Percentiles rank a stretch among this genome's conserved stretches.
These are phyloP conservation scores for Apodemus agrarius DNA, from an alignment of 2,797 vertebrate species.

Conservation along the genomic window DNA sequence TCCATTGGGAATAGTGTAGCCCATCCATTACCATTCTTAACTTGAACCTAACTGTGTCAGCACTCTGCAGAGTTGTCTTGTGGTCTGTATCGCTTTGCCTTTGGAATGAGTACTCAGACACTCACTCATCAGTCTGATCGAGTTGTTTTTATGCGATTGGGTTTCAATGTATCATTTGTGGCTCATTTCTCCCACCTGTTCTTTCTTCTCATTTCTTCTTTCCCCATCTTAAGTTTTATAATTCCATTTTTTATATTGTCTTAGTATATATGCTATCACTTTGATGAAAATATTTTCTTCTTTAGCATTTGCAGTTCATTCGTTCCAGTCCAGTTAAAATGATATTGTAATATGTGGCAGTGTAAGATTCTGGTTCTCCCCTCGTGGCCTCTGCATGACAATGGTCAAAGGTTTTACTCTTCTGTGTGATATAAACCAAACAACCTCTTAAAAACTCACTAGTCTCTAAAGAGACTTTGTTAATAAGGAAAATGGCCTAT, in stretches of 20 bases:
- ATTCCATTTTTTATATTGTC: neutral
- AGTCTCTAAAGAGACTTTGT: neutral
- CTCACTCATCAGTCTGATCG: neutral
- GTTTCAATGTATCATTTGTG: neutral
- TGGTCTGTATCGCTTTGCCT: neutral
- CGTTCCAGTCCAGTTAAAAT: neutral
- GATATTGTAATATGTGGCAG: neutral
- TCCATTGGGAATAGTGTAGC: neutral
- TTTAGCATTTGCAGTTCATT: neutral
- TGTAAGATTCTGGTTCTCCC: neutral
- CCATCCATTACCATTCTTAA: neutral
- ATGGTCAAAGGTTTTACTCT: neutral
- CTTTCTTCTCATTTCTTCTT: neutral
- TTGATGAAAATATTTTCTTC: neutral
- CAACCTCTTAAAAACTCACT: neutral
- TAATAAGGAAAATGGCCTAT: neutral
- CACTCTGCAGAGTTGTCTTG: neutral
- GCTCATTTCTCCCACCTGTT: neutral
- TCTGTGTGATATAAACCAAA: neutral
- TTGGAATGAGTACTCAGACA: neutral
- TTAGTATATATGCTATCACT: neutral
- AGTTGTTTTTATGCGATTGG: neutral
- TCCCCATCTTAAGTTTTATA: neutral
- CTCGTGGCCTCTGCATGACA: neutral
- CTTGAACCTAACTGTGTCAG: neutral